Conservation (phyloP, 2,113 vertebrate species). For the Columbina picui region DNA sequence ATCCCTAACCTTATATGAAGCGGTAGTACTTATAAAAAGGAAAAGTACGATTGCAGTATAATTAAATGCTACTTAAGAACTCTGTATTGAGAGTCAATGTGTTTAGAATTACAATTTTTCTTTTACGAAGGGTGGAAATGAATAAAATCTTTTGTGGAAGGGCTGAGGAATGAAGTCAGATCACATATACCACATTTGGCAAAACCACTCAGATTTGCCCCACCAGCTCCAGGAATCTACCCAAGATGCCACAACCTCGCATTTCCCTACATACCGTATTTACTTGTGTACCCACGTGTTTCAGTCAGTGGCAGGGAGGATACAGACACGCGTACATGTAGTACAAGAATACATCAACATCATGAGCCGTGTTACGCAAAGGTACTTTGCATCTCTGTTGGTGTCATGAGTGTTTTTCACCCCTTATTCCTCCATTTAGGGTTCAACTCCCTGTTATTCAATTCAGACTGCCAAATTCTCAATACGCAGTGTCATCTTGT, state of each 20-base stretch:
- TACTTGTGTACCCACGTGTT: background rate
- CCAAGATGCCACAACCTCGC: background rate
- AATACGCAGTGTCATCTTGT: background rate
- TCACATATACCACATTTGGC: background rate
- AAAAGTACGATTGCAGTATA: background rate
- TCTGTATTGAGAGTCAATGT: background rate
- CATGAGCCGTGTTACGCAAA: background rate
- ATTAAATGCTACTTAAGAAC: background rate
- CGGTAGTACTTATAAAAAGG: background rate
- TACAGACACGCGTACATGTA: fast-evolving
- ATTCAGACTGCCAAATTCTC: background rate
- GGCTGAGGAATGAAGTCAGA: background rate
- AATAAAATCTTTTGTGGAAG: background rate
- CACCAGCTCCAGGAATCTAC: background rate
- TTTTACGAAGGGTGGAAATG: background rate
- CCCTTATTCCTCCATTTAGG: background rate
- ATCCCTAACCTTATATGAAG: background rate
- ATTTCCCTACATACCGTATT: background rate
- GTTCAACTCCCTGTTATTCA: fast-evolving
- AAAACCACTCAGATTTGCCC: background rate
- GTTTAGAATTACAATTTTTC: background rate
- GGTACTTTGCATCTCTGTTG: background rate
- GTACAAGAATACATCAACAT: background rate
- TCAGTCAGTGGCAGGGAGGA: background rate
- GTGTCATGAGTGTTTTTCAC: background rate